These are phyloP conservation scores for Rhyzopertha dominica DNA, from an alignment of 1,140 invertebrate genomes.

Conservation along the genomic window DNA sequence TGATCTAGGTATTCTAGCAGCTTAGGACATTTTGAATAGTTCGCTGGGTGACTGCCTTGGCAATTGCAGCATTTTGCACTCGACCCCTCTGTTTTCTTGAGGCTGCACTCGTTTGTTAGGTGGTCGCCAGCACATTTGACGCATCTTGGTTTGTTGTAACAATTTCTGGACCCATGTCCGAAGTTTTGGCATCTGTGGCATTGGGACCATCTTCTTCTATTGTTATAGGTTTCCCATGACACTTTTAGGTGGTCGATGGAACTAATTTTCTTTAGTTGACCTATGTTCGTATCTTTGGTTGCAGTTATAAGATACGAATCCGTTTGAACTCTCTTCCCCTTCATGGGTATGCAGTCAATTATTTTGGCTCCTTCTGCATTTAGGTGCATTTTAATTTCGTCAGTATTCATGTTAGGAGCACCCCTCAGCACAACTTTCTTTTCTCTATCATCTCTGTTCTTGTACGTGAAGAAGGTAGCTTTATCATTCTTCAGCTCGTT, in stretches of 20 bases:
- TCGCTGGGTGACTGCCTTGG: constrained; percentile 32
- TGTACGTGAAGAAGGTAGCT: too few species aligned
- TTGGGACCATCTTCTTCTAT: constrained; percentile 28
- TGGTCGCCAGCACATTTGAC: constrained; percentile 41
- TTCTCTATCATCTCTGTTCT: too few species aligned
- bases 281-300: neutral
- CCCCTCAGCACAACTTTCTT: too few species aligned
- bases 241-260: neutral
- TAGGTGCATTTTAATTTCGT: too few species aligned
- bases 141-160: constrained; percentile 28
- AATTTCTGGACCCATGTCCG: constrained; percentile 37
- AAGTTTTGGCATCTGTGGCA: constrained; percentile 40
- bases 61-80: constrained; percentile 38
- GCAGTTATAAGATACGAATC: too few species aligned
- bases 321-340: too few species aligned
- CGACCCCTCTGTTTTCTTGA: constrained; percentile 14
- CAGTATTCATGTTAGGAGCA: too few species aligned
- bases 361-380: too few species aligned
- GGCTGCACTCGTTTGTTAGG: constrained; percentile 32
- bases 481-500: too few species aligned
- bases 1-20: too few species aligned
- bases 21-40: too few species aligned
- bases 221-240: constrained; percentile 28
- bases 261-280: neutral
- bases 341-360: too few species aligned